These are phyloP conservation scores for Drosophila mayaguana DNA, from an alignment of 2,888 invertebrate genomes.

Conservation along the genomic window DNA sequence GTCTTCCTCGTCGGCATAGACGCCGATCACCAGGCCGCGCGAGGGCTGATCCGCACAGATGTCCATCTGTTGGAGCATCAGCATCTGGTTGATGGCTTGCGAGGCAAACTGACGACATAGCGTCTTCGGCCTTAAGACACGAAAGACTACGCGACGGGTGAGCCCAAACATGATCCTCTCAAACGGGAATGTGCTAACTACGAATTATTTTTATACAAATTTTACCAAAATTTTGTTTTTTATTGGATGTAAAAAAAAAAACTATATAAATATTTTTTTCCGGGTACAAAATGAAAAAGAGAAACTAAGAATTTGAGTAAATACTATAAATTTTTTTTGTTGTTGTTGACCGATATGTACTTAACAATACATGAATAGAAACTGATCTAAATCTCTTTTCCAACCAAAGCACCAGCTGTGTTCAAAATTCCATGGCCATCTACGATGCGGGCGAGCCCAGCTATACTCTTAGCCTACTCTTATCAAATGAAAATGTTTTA, in stretches of 20 bases:
- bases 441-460: not conserved
- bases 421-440: constrained; percentile 24
- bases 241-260: not conserved
- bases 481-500: too few relatives aligned
- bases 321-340: constrained; percentile 48
- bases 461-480: constrained; percentile 7
- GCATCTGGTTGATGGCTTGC: constrained; percentile 81
- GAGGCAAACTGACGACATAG: constrained; percentile 70
- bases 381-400: constrained; percentile 30
- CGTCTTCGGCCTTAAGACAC: constrained; percentile 15
- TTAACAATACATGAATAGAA: constrained; percentile 44
- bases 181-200: too few relatives aligned
- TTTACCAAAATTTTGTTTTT: constrained; percentile 5
- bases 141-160: constrained; percentile 50
- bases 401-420: too few relatives aligned
- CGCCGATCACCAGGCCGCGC: constrained; percentile 87
- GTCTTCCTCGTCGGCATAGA: constrained; percentile 88
- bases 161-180: constrained; percentile 65
- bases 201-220: constrained; percentile 1
- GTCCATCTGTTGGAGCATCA: constrained; percentile 81
- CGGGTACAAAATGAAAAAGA: not conserved
- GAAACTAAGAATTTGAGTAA: constrained; percentile 33
- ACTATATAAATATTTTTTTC: constrained; percentile 1
- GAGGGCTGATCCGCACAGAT: constrained; percentile 83
- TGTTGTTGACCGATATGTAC: constrained; percentile 44